Percentiles rank a stretch among this genome's conserved stretches.
phyloP scores from a whole-genome alignment of 2,113 vertebrate species.

The Sapayoa aenigma region DNA sequence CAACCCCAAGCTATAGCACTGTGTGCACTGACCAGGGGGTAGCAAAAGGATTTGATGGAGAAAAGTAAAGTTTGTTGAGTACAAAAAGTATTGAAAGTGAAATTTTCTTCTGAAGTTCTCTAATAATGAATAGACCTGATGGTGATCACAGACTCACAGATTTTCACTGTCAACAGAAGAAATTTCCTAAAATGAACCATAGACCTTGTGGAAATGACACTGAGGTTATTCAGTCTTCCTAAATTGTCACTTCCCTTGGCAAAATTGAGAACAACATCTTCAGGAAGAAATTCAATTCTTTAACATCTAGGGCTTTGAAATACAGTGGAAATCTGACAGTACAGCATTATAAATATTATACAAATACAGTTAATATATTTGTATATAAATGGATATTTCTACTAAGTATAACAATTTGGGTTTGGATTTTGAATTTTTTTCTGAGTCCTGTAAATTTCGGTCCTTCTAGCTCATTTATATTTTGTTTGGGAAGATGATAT shows the following conservation, averaged over 20 bases:
- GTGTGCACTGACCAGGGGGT: rapidly evolving
- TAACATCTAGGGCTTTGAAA: neutral
- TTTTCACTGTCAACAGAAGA: neutral
- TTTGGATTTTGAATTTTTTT: neutral
- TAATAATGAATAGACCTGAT: neutral
- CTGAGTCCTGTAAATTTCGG: neutral
- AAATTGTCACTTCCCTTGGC: neutral
- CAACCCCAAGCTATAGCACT: neutral
- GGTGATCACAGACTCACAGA: neutral
- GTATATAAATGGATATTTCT: neutral
- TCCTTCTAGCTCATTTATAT: neutral
- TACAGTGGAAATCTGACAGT: neutral
- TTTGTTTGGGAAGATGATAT: neutral
- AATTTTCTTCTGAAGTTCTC: neutral
- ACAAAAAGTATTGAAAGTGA: neutral
- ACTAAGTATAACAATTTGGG: neutral
- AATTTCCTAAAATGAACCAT: neutral
- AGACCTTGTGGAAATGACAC: neutral
- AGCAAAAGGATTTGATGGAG: neutral
- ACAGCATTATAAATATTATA: no score
- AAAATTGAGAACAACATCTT: neutral
- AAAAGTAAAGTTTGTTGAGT: neutral
- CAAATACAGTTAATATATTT: neutral
- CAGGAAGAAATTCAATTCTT: neutral
- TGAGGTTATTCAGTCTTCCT: neutral